These are phyloP conservation scores for Luehdorfia chinensis DNA, from an alignment of 1,140 invertebrate species.

Conservation along the genomic window DNA sequence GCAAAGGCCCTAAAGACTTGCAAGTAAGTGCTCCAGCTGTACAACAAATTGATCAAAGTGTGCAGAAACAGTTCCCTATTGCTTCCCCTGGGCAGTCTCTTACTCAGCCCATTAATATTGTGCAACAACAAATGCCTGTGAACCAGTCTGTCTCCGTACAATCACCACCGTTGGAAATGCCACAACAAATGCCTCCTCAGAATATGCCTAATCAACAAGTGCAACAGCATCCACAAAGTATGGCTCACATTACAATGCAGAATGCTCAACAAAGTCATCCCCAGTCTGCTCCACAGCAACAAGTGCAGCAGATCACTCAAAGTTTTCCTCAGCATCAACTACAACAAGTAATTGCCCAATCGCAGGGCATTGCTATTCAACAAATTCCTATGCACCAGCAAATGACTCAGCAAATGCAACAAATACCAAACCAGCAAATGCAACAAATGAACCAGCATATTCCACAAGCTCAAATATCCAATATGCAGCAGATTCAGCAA, in stretches of 20 bases:
- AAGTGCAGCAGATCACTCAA: constrained; percentile 74
- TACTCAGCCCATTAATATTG: constrained; percentile 70
- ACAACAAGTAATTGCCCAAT: constrained; percentile 75
- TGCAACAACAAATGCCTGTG: constrained; percentile 69
- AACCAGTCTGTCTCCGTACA: constrained; percentile 70
- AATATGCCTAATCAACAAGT: constrained; percentile 64
- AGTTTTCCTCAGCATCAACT: constrained; percentile 78
- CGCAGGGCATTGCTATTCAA: constrained; percentile 72
- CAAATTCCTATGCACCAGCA: constrained; percentile 74
- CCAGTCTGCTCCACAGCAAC: constrained; percentile 55
- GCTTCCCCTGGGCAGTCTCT: constrained; percentile 73
- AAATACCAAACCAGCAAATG: constrained; percentile 73
- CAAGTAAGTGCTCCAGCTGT: constrained; percentile 64
- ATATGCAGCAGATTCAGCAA: constrained; percentile 73
- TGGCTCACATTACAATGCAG: constrained; percentile 74
- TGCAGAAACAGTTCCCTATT: constrained; percentile 73
- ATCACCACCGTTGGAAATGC: constrained; percentile 73
- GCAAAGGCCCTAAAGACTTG: constrained; percentile 62
- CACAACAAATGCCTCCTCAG: constrained; percentile 69
- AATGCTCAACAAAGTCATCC: constrained; percentile 57
- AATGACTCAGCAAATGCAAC: constrained; percentile 74
- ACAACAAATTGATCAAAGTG: constrained; percentile 67
- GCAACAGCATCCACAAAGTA: constrained; percentile 72
- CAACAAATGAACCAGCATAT: constrained; percentile 73
- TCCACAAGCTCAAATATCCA: constrained; percentile 66